These are phyloP conservation scores for Spialia ferax DNA, from an alignment of 2,888 invertebrate species.

Conservation along the genomic window DNA sequence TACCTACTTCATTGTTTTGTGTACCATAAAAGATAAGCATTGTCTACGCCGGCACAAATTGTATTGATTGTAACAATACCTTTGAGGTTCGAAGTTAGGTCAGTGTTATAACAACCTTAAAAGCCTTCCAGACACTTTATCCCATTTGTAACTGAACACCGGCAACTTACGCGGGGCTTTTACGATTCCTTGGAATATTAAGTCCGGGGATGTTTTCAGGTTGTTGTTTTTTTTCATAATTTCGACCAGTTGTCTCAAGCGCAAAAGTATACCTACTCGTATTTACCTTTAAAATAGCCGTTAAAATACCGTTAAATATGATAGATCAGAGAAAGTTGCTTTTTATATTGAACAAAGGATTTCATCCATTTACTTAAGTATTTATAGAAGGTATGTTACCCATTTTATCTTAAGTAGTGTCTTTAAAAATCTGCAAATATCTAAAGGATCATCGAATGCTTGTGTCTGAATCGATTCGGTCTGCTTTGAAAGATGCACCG, in stretches of 20 bases:
- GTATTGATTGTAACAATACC: slow-evolving; percentile 16
- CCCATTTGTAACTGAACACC: slow-evolving; percentile 25
- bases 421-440: background rate
- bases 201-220: background rate
- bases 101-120: slow-evolving; percentile 25
- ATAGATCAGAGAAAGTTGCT: too few relatives aligned
- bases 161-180: slow-evolving; percentile 1
- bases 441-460: background rate
- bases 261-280: too few relatives aligned
- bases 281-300: too few relatives aligned
- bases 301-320: too few relatives aligned
- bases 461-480: background rate
- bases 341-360: too few relatives aligned
- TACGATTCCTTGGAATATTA: background rate
- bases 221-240: too few relatives aligned
- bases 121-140: slow-evolving; percentile 19
- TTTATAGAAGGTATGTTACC: too few relatives aligned
- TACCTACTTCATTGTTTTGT: too few relatives aligned
- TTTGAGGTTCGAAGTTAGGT: slow-evolving; percentile 21
- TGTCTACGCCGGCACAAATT: background rate
- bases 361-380: too few relatives aligned
- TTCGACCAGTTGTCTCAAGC: too few relatives aligned
- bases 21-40: too few relatives aligned
- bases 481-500: slow-evolving; percentile 14
- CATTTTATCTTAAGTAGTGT: too few relatives aligned